Evolutionary conservation across 2,888 invertebrate species (phyloP), one percentile per base, ranked within the genome.

Genomic region (Deilephila elpenor): DNA sequence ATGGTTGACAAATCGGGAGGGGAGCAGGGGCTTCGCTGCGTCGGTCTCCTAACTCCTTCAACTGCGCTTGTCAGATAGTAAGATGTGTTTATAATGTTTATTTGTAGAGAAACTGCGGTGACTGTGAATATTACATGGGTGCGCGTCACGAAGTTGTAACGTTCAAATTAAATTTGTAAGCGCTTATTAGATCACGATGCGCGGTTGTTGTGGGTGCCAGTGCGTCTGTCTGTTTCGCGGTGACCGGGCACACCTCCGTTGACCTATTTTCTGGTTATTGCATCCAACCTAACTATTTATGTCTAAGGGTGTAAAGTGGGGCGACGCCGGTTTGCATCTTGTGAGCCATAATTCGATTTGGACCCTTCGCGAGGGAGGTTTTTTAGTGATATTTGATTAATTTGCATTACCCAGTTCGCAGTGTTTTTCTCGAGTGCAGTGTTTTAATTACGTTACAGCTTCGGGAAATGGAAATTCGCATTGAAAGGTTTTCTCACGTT

Each of bases 241-340:
- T 84, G 90, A 85, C 89, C 89, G 91, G 93, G 92, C 94, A 91
- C 93, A 93, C 94, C 94, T 93, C 93, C 89, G 89, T 87, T 94
- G 94, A 94, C 94, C 94, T 94, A 94, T 94, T 92, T 94, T 93
- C 94, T 92, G 92, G 89, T 88, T 94, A 93, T 88, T 94, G 93
- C 93, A 93, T 94, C 87, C 89, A 88, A 90, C 87, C 89, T 92
- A 90, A 89, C 90, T 93, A 93, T 93, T 92, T 92, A 91, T 91
- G 90, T 91, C 88, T 88, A 85, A 83, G 91, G 91, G 88, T 90
- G 89, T 86, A 88, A 92, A 90, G 82, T 91, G 87, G 93, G 91
- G 84, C 89, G 86, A 87, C 88, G 87, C 85, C 88, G 89, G 88
- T 88, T 86, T 89, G 89, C 88, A 88, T 85, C 83, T 78, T 78